Base-by-base conservation (phyloP, 2,797 vertebrate species). In the Microcaecilia unicolor region DNA sequence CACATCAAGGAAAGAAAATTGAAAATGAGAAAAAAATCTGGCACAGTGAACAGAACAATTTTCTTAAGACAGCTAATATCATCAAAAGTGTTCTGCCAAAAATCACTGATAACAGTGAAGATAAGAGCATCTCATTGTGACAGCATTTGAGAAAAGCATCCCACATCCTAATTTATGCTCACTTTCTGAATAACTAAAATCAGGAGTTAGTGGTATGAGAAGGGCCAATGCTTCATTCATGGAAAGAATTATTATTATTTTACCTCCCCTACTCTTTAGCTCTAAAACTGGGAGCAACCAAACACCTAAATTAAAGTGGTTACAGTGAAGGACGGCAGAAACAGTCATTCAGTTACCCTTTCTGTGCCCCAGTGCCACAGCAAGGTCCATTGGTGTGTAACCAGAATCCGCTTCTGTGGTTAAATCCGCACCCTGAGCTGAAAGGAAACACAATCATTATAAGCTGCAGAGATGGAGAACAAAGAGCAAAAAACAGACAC, bases 381-480 rank as follows among this genome's bases (percentile, higher is more conserved):
- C 92, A n/a, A 98, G 83, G 13, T 93, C 95, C 84, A 97, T 89
- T 0, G 94, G 91, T 37, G 88, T 97, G 57, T 97, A 98, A 1
- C 95, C 93, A 3, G 95, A 95, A 47, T 98, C 93, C 0, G 95
- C 93, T 52, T 99, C 94, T 1, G 86, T 89, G 2, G 91, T 97
- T 57, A 98, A 81, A 53, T 99, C 95, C 0, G 94, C 93, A 1
- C 95, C 92, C 2, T 74, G 74, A 20, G 77, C 95, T 98, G 68
- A 21, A 38, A 35, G 41, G 63, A 61, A 34, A 13, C 6, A 28
- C 16, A 7, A 7, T 19, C 21, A 28, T 11, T 6, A 16, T 12
- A 28, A 2, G 21, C 8, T 12, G 20, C 15, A 6, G 13, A 12
- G 5, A 4, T 6, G 25, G 5, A 11, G 7, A n/a, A n/a, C n/a